Percentiles rank a stretch among this genome's conserved stretches.
Conservation (phyloP, 2,113 vertebrate genomes). For the Damaliscus lunatus region DNA sequence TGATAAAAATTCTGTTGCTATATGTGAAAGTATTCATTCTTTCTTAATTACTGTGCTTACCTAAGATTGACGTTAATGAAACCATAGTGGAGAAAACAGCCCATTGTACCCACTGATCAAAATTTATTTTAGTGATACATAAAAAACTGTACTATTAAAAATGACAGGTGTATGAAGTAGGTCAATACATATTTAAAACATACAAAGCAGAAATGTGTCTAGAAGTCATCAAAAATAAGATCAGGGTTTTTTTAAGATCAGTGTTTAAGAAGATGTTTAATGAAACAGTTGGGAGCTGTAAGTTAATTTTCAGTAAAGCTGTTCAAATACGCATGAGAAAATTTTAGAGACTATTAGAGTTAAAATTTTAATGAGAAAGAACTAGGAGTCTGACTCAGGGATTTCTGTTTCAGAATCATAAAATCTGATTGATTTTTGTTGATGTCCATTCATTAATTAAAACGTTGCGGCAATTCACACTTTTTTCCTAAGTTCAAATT, state of each 20-base stretch:
- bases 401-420: conserved; percentile 19
- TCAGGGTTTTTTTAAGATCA: not conserved
- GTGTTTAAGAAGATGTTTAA: not conserved
- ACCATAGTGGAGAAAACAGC: conserved; percentile 62
- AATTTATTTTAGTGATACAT: conserved; percentile 50
- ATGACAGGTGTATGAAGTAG: not conserved
- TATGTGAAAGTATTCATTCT: conserved; percentile 70
- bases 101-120: conserved; percentile 57
- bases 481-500: conserved; percentile 35
- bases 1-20: conserved; percentile 71
- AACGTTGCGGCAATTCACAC: not conserved
- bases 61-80: conserved; percentile 65
- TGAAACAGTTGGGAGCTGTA: not conserved
- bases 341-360: not conserved
- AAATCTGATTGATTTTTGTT: conserved; percentile 29
- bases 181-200: not conserved
- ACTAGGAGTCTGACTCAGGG: conserved; percentile 26
- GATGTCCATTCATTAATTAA: not conserved
- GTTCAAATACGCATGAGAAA: not conserved
- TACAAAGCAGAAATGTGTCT: not conserved
- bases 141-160: conserved; percentile 45
- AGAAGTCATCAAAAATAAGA: conserved; percentile 27
- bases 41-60: conserved; percentile 63
- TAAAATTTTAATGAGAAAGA: conserved; percentile 10
- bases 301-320: not conserved